Conservation (phyloP, 2,888 invertebrate genomes). For the Steinernema carpocapsae region DNA sequence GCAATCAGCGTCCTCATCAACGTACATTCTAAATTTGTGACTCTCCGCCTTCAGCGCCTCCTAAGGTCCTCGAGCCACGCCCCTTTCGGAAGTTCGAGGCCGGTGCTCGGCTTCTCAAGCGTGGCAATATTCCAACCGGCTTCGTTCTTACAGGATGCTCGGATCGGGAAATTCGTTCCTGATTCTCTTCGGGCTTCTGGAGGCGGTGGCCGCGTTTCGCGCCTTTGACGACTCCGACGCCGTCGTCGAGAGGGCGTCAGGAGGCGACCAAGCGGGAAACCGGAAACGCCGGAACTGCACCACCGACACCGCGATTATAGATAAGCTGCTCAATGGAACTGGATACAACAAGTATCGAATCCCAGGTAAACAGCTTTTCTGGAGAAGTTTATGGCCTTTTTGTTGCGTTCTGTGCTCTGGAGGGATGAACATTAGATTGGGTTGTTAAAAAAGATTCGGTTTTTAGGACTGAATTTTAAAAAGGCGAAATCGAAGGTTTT, state of each 20-base stretch:
- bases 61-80: not conserved
- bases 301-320: conserved; percentile 65
- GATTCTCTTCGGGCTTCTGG: not conserved
- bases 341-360: conserved; percentile 69
- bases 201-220: not conserved
- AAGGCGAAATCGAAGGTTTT: too few relatives aligned
- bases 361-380: conserved; percentile 54
- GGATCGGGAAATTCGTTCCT: not conserved
- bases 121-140: not conserved
- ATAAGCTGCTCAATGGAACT: conserved; percentile 66
- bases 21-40: not conserved
- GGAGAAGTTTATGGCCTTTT: too few relatives aligned
- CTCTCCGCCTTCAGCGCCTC: conserved; percentile 15
- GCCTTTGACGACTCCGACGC: conserved; percentile 23
- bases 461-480: too few relatives aligned
- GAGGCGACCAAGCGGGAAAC: not conserved
- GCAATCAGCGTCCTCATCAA: conserved; percentile 10
- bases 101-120: too few relatives aligned
- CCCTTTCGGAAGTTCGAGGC: not conserved
- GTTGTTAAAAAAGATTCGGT: too few relatives aligned
- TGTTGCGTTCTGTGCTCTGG: too few relatives aligned
- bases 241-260: conserved; percentile 11
- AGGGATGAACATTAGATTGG: too few relatives aligned
- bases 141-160: conserved; percentile 9
- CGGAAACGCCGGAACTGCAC: conserved; percentile 54